Evolutionary conservation across 2,797 vertebrate species (phyloP).

Genomic region (Schizopygopsis pylzovi): DNA sequence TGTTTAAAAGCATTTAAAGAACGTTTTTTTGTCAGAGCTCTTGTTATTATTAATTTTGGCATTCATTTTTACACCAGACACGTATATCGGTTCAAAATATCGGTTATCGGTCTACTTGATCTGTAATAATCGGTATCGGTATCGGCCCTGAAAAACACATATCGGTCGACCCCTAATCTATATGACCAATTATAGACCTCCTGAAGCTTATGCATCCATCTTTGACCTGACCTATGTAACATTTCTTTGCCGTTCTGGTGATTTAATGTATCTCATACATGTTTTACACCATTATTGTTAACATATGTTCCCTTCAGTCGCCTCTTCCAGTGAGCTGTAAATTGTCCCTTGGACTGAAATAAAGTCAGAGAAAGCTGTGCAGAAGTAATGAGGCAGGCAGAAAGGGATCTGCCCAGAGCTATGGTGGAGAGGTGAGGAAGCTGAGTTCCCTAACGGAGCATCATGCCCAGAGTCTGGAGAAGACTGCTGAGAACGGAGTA

Average conservation of each 20-base stretch:
- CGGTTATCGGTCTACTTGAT: too few relatives aligned
- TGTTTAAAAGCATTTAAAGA: too few relatives aligned
- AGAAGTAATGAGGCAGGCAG: constrained; percentile 56
- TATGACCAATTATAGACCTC: constrained; percentile 4
- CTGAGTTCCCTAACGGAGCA: constrained; percentile 49
- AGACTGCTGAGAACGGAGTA: constrained; percentile 12
- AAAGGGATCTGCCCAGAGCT: constrained; percentile 51
- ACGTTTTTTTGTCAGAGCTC: too few relatives aligned
- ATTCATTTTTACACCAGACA: too few relatives aligned
- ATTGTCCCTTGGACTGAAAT: constrained; percentile 29
- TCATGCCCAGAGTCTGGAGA: constrained; percentile 47
- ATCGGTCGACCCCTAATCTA: not conserved
- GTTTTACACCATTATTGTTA: constrained; percentile 18
- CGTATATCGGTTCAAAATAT: too few relatives aligned
- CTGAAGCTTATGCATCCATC: not conserved
- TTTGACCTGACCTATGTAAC: not conserved
- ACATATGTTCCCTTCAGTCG: constrained; percentile 12
- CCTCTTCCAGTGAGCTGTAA: not conserved
- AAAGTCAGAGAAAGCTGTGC: constrained; percentile 40
- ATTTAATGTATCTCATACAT: constrained; percentile 13
- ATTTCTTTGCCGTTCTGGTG: not conserved
- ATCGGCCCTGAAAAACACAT: too few relatives aligned
- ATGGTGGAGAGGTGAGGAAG: constrained; percentile 42
- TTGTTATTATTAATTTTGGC: too few relatives aligned
- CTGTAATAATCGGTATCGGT: too few relatives aligned